Evolutionary conservation across 2,888 invertebrate species (phyloP), one percentile per base, ranked within the genome.

Genomic region (Caenorhabditis japonica): DNA sequence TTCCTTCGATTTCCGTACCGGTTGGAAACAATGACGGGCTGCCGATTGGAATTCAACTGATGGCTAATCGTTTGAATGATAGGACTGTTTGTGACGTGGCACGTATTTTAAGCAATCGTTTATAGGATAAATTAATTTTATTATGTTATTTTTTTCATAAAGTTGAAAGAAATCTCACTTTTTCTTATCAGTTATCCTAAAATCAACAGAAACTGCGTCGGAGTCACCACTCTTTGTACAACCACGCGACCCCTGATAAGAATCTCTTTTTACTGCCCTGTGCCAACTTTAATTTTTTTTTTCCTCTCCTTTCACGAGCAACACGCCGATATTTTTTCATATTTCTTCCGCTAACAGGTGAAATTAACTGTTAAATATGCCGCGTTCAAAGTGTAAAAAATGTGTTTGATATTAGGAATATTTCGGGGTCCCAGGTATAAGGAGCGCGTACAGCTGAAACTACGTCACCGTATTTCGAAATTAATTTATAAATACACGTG

Each of bases 1-100:
- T 84, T 10, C 86, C 86, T 2, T 80, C 86, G 2, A 79, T 86
- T 17, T 85, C 85, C 1, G 73, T 85, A 8, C 86, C 86, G n/a
- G 64, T 80, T 43, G 79, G 78, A 30, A 38, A 21, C 15, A 34
- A 53, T 13, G 23, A 49, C 36, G 77, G 76, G 2, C 72, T 81
- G 5, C 85, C 85, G 12, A 61, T 85, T 10, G 85, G 82, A 23
- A 76, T 85, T 2, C 85, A 85, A 49, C 27, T 85, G 38, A 82
- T 85, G 23, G 75, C 69, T 0, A 41, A 61, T 51, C 34, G 61
- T 10, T n/a, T 70, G 7, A 38, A 60, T 1, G 79, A 79, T 69
- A 41, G 61, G n/a, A 34, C 46, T 1, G 21, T 77, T 25, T 79
- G 79, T 36, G 55, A 75, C n/a, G 56, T 77, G 10, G 79, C 75